Percentiles rank a stretch among this genome's conserved stretches.
These are phyloP conservation scores for Epinephelus lanceolatus DNA, from an alignment of 2,113 vertebrate genomes.

Conservation along the genomic window DNA sequence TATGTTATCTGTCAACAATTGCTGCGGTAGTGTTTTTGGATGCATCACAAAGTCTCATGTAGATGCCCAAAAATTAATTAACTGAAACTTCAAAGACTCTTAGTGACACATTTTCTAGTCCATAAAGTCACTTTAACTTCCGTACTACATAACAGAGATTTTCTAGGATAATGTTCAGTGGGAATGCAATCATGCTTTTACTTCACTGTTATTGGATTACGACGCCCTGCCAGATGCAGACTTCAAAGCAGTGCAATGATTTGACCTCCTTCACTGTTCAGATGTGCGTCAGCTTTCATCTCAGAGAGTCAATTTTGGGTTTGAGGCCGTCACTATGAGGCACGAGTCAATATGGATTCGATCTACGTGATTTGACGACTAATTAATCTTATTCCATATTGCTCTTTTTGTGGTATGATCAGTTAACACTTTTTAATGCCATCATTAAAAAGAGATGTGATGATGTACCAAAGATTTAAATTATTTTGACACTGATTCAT, in stretches of 20 bases:
- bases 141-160: neutral
- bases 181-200: neutral
- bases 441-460: neutral
- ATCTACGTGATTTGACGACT: neutral
- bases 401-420: neutral
- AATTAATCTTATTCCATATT: neutral
- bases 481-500: neutral
- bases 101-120: neutral
- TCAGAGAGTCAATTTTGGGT: constrained; percentile 18
- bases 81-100: neutral
- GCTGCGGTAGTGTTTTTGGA: neutral
- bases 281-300: constrained; percentile 19
- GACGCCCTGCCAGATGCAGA: constrained; percentile 2
- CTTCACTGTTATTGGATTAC: neutral
- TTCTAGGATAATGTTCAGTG: neutral
- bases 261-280: constrained; percentile 10
- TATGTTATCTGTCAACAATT: neutral
- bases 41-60: neutral
- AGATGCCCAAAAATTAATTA: neutral
- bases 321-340: neutral
- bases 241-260: constrained; percentile 5
- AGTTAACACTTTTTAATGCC: neutral
- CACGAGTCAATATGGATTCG: neutral
- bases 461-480: neutral
- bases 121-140: neutral